Percentiles rank a stretch among this genome's conserved stretches.
Evolutionary conservation across 1,140 invertebrate genomes (phyloP).

Genomic region (Uloborus diversus): DNA sequence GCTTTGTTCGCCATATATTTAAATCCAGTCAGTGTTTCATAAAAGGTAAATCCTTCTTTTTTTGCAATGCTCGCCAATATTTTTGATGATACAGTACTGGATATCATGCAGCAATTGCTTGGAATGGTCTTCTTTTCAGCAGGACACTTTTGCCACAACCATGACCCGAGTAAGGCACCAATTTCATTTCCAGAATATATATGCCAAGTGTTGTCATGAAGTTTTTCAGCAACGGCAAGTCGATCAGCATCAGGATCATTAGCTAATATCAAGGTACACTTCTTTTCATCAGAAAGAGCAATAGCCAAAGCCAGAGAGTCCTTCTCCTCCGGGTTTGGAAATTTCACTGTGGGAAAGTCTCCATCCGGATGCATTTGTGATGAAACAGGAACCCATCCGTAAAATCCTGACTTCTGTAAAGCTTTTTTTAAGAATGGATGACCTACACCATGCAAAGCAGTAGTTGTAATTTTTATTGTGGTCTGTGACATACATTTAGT

Average conservation of each 20-base stretch:
- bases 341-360: slow-evolving; percentile 95
- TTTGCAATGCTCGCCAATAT: slow-evolving; percentile 86
- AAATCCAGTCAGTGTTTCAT: slow-evolving; percentile 97
- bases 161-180: slow-evolving; percentile 94
- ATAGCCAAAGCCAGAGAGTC: slow-evolving; percentile 87
- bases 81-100: slow-evolving; percentile 97
- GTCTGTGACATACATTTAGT: too few relatives aligned
- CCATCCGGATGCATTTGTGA: slow-evolving; percentile 92
- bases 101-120: slow-evolving; percentile 79
- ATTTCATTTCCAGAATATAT: slow-evolving; percentile 97
- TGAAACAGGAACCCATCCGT: slow-evolving; percentile 72
- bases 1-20: slow-evolving; percentile 99
- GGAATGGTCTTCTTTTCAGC: too few relatives aligned
- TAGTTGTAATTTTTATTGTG: slow-evolving; percentile 86
- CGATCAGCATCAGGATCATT: slow-evolving; percentile 99
- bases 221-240: slow-evolving; percentile 84
- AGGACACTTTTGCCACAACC: slow-evolving; percentile 80
- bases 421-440: slow-evolving; percentile 80
- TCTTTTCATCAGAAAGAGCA: slow-evolving; percentile 78
- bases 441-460: slow-evolving; percentile 98
- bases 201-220: slow-evolving; percentile 73
- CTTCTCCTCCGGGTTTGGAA: slow-evolving; percentile 98
- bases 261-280: slow-evolving; percentile 83
- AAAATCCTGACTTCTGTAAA: slow-evolving; percentile 79
- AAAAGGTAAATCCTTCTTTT: slow-evolving; percentile 83